Evolutionary conservation across 2,113 vertebrate genomes (phyloP).

Genomic region (Stigmatopora nigra): DNA sequence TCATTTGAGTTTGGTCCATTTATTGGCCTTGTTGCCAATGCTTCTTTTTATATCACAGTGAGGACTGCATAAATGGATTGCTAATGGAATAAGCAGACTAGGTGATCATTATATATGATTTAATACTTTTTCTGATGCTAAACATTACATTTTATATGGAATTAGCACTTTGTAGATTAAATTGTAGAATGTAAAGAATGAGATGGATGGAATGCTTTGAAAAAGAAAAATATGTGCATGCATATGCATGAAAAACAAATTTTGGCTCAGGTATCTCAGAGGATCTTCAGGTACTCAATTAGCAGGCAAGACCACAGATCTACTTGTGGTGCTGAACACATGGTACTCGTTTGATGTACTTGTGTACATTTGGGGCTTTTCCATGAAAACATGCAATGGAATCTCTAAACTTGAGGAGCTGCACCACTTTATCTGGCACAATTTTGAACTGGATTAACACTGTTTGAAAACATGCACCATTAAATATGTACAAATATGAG

Average conservation of each 20-base stretch:
- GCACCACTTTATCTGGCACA: neutral
- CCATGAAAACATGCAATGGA: conserved; percentile 31
- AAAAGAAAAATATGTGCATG: conserved; percentile 5
- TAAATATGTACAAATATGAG: neutral
- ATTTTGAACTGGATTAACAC: neutral
- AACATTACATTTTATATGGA: conserved; percentile 9
- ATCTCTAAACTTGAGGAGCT: neutral
- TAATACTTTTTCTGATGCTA: conserved; percentile 10
- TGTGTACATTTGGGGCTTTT: conserved; percentile 35
- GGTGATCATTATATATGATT: neutral
- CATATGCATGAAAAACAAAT: conserved; percentile 34
- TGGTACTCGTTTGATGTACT: conserved; percentile 51
- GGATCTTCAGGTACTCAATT: conserved; percentile 52
- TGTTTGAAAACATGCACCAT: neutral
- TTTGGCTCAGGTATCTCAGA: conserved; percentile 22
- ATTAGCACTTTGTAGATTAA: neutral
- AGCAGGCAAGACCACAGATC: conserved; percentile 43
- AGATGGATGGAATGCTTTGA: conserved; percentile 10
- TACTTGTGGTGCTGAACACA: conserved; percentile 45
- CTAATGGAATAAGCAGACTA: conserved; percentile 9
- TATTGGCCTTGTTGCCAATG: conserved; percentile 28
- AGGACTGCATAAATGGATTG: conserved; percentile 4
- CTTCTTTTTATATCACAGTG: conserved; percentile 7
- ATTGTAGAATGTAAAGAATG: neutral
- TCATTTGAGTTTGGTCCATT: conserved; percentile 24